Evolutionary conservation across 1,140 invertebrate genomes (phyloP).

Genomic region (Phthorimaea operculella): DNA sequence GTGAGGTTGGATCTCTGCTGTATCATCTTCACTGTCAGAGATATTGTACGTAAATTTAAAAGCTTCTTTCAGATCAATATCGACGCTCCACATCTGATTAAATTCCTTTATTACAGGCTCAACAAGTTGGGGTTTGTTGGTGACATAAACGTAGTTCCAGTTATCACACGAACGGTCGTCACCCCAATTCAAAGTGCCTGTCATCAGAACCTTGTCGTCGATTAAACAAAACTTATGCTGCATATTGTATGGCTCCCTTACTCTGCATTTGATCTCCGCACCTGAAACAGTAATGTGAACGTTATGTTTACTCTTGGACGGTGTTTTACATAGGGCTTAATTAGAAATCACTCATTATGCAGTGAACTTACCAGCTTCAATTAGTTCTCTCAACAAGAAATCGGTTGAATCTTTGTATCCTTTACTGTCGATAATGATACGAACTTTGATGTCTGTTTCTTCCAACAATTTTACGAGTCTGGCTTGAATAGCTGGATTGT

Average conservation of each 20-base stretch:
- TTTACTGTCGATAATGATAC: constrained; percentile 47
- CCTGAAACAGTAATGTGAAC: constrained; percentile 29
- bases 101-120: constrained; percentile 50
- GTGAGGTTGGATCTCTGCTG: constrained; percentile 19
- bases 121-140: constrained; percentile 47
- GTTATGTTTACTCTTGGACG: not conserved
- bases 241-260: constrained; percentile 41
- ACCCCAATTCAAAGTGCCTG: constrained; percentile 60
- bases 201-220: constrained; percentile 55
- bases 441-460: constrained; percentile 46
- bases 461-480: constrained; percentile 43
- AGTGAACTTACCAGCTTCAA: constrained; percentile 41
- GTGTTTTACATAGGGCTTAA: not conserved
- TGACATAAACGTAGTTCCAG: constrained; percentile 62
- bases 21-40: constrained; percentile 33
- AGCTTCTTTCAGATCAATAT: constrained; percentile 14
- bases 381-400: constrained; percentile 51
- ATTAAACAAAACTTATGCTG: constrained; percentile 60
- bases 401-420: constrained; percentile 53
- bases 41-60: not conserved
- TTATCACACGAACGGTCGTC: constrained; percentile 55
- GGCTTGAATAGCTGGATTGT: constrained; percentile 56
- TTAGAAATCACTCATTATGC: not conserved
- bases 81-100: constrained; percentile 43
- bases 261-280: constrained; percentile 53